phyloP scores from a whole-genome alignment of 2,888 invertebrate species.

The Octodonta nipae region DNA sequence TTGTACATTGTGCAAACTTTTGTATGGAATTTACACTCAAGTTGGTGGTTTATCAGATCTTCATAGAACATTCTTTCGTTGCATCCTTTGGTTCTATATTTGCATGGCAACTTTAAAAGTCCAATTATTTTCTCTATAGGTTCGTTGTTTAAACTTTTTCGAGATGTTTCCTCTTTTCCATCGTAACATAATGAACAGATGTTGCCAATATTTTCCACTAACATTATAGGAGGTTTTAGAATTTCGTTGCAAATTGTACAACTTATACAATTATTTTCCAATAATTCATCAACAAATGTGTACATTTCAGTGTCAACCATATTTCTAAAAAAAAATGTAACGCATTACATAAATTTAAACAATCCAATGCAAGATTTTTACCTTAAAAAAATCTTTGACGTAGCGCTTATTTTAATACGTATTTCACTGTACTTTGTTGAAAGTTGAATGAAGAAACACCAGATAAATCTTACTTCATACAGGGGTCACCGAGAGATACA shows the following conservation, averaged over 20 bases:
- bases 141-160: conserved; percentile 14
- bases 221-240: conserved; percentile 25
- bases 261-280: conserved; percentile 11
- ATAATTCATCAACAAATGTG: conserved; percentile 19
- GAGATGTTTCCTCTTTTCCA: conserved; percentile 10
- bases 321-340: no score
- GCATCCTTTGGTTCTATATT: conserved; percentile 21
- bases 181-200: conserved; percentile 22
- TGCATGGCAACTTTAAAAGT: conserved; percentile 21
- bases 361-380: no score
- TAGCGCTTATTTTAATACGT: no score
- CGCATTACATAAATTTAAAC: no score
- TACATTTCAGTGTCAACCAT: no score
- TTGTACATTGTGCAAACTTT: conserved; percentile 18
- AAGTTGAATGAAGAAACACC: no score
- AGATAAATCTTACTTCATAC: no score
- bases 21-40: conserved; percentile 18
- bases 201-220: conserved; percentile 23
- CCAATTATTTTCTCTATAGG: conserved; percentile 20
- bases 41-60: conserved; percentile 17
- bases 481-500: no score
- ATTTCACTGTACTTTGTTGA: no score
- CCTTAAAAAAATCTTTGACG: no score
- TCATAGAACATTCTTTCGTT: conserved; percentile 14
- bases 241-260: conserved; percentile 20